phyloP scores from a whole-genome alignment of 2,797 vertebrate genomes.

The Trichosurus vulpecula region DNA sequence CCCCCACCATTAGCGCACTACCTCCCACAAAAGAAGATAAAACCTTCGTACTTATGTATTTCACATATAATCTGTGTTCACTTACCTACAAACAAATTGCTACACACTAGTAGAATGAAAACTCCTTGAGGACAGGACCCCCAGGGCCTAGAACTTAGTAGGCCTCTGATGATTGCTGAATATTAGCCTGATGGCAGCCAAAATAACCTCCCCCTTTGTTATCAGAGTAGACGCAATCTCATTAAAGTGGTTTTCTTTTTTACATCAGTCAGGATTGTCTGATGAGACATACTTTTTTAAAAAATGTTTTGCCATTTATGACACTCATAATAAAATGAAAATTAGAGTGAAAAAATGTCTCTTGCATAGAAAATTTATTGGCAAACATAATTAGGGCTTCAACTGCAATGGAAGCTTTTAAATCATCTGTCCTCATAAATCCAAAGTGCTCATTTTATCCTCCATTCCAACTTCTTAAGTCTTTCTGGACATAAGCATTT shows the following conservation, averaged over 20 bases:
- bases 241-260: slow-evolving; percentile 45
- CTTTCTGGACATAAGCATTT: neutral
- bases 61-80: neutral
- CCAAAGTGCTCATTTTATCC: neutral
- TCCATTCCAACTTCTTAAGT: neutral
- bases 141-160: neutral
- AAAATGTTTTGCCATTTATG: slow-evolving; percentile 57
- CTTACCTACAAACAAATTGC: neutral
- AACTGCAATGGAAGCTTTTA: slow-evolving; percentile 55
- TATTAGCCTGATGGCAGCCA: slow-evolving; percentile 7
- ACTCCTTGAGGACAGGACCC: neutral
- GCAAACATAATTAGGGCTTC: slow-evolving; percentile 69
- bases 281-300: slow-evolving; percentile 20
- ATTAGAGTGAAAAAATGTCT: slow-evolving; percentile 69
- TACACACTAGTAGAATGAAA: neutral
- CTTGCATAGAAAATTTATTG: slow-evolving; percentile 70
- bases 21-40: neutral
- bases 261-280: slow-evolving; percentile 60
- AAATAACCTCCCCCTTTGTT: neutral
- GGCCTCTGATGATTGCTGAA: neutral
- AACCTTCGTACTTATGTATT: neutral
- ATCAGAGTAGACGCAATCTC: slow-evolving; percentile 50
- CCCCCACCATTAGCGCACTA: neutral
- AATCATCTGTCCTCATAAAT: slow-evolving; percentile 54
- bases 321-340: slow-evolving; percentile 71